Conservation (phyloP, 2,888 invertebrate genomes). For the Apamea monoglypha region DNA sequence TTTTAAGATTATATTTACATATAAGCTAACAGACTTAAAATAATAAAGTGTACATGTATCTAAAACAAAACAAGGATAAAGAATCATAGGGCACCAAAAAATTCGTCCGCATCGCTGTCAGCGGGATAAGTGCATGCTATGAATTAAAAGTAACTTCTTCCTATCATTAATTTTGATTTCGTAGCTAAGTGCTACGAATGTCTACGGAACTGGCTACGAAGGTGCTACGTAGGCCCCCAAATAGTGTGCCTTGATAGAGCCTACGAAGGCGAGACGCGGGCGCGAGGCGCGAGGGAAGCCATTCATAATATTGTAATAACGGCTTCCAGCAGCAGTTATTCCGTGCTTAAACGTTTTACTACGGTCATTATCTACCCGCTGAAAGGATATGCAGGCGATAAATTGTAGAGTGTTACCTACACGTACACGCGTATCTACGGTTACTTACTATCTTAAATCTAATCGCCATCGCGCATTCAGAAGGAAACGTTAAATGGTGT, state of each 20-base stretch:
- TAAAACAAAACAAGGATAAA: background rate
- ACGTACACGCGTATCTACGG: conserved; percentile 79
- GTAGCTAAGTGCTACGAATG: conserved; percentile 30
- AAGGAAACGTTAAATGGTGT: conserved; percentile 38
- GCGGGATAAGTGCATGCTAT: background rate
- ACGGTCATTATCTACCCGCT: conserved; percentile 90
- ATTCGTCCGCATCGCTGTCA: background rate
- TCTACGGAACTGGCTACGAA: conserved; percentile 18
- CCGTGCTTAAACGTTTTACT: conserved; percentile 90
- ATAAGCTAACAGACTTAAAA: background rate
- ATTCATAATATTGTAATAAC: conserved; percentile 91
- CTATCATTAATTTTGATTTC: conserved; percentile 17
- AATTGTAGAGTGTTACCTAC: conserved; percentile 85
- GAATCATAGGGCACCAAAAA: background rate
- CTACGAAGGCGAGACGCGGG: conserved; percentile 66
- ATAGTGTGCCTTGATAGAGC: conserved; percentile 55
- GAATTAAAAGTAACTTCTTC: conserved; percentile 21
- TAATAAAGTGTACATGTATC: too few species aligned
- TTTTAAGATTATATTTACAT: background rate
- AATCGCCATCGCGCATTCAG: conserved; percentile 50
- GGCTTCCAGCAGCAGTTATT: conserved; percentile 89
- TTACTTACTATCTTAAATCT: conserved; percentile 63
- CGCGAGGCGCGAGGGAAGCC: conserved; percentile 82
- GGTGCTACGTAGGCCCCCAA: conserved; percentile 22
- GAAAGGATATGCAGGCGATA: conserved; percentile 90